These are phyloP conservation scores for Leptestheria dahalacensis DNA, from an alignment of 1,140 invertebrate species.

Conservation along the genomic window DNA sequence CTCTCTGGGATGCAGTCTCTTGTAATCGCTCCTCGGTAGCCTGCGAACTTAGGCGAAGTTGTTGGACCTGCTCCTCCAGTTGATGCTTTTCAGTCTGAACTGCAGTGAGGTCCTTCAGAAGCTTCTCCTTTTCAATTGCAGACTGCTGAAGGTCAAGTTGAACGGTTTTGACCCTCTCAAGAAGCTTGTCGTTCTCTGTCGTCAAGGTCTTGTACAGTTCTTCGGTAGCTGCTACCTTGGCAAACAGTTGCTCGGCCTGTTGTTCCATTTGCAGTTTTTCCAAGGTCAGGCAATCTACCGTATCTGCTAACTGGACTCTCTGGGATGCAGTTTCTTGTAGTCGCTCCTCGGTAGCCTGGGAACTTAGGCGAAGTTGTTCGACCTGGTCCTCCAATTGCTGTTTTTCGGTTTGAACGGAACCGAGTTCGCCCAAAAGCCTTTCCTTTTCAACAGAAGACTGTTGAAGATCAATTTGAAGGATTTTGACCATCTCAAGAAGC, in stretches of 20 bases:
- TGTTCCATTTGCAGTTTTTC: not conserved
- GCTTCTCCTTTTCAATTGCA: too few species aligned
- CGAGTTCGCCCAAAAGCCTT: not conserved
- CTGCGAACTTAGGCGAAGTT: too few species aligned
- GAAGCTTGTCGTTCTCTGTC: too few species aligned
- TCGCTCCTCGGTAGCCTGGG: not conserved
- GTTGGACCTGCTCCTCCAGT: too few species aligned
- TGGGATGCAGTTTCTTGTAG: not conserved
- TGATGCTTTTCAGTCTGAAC: too few species aligned
- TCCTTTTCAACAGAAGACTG: too few species aligned
- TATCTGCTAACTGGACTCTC: not conserved
- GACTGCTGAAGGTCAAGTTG: too few species aligned
- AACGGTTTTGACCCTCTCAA: too few species aligned
- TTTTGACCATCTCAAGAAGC: too few species aligned
- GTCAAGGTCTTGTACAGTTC: too few species aligned
- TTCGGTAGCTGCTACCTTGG: not conserved
- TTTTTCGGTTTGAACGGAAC: not conserved
- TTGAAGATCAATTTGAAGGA: too few species aligned
- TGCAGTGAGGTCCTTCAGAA: too few species aligned
- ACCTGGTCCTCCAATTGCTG: not conserved
- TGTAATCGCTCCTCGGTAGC: not conserved
- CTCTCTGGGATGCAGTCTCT: not conserved
- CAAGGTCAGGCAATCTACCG: not conserved
- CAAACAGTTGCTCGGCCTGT: not conserved
- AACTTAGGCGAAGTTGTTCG: not conserved